Base-by-base conservation (phyloP, 1,140 invertebrate species). In the Piezodorus guildinii region DNA sequence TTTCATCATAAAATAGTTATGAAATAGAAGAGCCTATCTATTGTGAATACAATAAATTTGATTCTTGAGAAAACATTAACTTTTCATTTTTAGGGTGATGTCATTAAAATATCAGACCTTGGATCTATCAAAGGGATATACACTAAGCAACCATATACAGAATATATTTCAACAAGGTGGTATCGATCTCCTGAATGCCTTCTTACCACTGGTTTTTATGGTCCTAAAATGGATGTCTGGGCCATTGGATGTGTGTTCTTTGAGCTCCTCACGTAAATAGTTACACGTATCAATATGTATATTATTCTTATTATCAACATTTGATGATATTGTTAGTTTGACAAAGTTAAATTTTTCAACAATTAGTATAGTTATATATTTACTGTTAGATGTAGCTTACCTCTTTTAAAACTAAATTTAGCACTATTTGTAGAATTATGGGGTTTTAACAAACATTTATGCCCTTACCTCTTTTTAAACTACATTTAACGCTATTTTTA, bases 91-190 rank as follows among this genome's bases (percentile, higher is more conserved):
- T 65, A 82, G 79, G 76, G 77, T 25, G 79, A 82, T 69, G 51
- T 79, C 19, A 71, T 85, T 12, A 85, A 85, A 73, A 72, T 86
- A 52, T 83, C 79, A 0, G 79, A 79, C 68, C 62, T 85, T 70
- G 83, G 83, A 25, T 84, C 82, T 14, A 79, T 83, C 66, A 71
- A 80, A 62, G 78, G 77, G 39, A 76, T 82, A 10, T 77, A 78
- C 62, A 79, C 78, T 58, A 76, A 77, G 63, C 80, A 79, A 21
- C 84, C 83, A 3, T 85, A 83, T 69, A 85, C 84, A 12, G 83
- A 85, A 69, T 87, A 87, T 70, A 85, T 86, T 61, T 84, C 83
- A 3, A 87, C 85, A 4, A 72, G 85, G 69, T 87, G 83, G 83
- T 86, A 86, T 69, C 72, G 85, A 60, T 80, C 84, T 2, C 84